Evolutionary conservation across 2,797 vertebrate genomes (phyloP).

Genomic region (Macropus fuliginosus): DNA sequence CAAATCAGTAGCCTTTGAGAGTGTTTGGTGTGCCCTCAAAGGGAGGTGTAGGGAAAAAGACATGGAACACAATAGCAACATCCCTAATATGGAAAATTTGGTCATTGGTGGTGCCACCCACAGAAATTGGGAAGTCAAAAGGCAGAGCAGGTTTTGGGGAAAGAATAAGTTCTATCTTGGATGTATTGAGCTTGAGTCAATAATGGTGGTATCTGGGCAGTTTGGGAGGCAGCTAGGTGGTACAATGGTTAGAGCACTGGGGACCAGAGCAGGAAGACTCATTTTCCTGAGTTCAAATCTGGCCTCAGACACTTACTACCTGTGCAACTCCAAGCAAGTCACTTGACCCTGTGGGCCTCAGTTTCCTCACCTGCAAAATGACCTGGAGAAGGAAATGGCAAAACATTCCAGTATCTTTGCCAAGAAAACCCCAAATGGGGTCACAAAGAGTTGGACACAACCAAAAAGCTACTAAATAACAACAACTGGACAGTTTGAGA

Average conservation of each 20-base stretch:
- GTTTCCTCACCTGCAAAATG: not conserved
- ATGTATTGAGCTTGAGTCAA: not conserved
- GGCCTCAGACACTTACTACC: not conserved
- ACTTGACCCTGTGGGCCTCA: not conserved
- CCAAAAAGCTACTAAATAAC: not conserved
- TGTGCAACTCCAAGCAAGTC: not conserved
- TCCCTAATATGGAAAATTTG: too few relatives aligned
- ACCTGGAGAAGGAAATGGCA: not conserved
- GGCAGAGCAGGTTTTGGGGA: not conserved
- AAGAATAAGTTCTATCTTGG: not conserved
- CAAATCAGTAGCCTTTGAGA: too few relatives aligned
- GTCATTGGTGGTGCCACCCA: too few relatives aligned
- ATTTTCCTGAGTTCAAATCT: not conserved
- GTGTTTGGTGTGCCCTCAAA: too few relatives aligned
- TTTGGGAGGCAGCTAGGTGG: not conserved
- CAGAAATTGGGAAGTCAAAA: too few relatives aligned
- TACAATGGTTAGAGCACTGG: not conserved
- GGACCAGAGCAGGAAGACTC: not conserved
- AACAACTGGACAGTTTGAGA: not conserved
- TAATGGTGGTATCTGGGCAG: not conserved
- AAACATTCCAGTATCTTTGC: not conserved
- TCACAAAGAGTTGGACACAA: not conserved
- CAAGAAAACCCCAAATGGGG: not conserved
- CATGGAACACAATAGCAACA: too few relatives aligned
- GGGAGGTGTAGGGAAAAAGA: too few relatives aligned